Percentiles rank a stretch among this genome's conserved stretches.
Conservation (phyloP, 1,140 invertebrate genomes). For the Hydropsyche tenuis region DNA sequence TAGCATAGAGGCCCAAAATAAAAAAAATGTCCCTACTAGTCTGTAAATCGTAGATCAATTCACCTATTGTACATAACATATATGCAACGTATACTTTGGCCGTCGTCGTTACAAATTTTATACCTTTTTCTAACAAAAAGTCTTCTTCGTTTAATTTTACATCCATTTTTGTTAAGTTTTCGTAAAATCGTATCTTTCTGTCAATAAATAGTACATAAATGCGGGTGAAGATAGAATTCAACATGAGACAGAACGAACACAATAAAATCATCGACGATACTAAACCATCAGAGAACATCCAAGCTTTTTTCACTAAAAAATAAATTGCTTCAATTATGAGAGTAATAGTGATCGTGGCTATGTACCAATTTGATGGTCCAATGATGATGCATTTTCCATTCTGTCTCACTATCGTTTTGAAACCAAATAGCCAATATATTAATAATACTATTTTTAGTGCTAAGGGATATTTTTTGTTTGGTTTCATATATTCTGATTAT, state of each 20-base stretch:
- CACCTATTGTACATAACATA: too few relatives aligned
- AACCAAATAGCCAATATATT: background rate
- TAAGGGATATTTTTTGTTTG: background rate
- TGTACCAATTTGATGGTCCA: conserved; percentile 3
- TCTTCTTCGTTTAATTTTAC: background rate
- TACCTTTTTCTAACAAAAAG: background rate
- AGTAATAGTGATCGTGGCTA: background rate
- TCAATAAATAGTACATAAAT: background rate
- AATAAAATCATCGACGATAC: background rate
- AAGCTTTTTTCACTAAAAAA: background rate
- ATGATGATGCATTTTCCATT: background rate
- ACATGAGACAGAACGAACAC: background rate
- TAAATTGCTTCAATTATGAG: background rate
- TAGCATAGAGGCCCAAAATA: background rate
- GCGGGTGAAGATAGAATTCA: background rate
- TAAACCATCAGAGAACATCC: background rate
- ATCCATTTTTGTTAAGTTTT: background rate
- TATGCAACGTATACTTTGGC: background rate
- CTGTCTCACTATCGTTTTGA: background rate
- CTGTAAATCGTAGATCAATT: too few relatives aligned
- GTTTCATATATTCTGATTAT: too few relatives aligned
- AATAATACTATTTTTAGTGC: background rate
- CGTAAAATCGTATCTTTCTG: background rate
- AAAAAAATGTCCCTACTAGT: background rate
- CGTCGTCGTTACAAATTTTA: background rate